Conservation (phyloP, 2,113 vertebrate genomes). For the Pachyramphus minor region DNA sequence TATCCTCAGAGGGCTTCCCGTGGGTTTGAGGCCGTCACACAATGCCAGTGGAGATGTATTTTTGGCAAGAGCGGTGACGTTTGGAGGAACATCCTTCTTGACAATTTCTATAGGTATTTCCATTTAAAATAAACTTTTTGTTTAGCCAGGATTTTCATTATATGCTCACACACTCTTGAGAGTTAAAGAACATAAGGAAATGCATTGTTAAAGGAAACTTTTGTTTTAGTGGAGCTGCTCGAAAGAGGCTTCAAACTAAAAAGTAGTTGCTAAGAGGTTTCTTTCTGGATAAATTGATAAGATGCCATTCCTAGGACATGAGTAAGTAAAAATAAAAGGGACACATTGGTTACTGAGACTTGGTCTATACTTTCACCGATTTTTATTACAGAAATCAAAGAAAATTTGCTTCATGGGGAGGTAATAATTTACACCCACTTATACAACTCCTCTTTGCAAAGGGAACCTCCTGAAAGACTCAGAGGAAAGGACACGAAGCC, state of each 20-base stretch:
- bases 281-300: neutral
- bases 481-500: neutral
- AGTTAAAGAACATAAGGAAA: neutral
- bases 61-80: neutral
- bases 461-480: neutral
- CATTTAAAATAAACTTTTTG: conserved; percentile 38
- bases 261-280: neutral
- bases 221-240: conserved; percentile 10
- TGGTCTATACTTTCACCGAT: neutral
- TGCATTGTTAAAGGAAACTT: conserved; percentile 19
- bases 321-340: neutral
- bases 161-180: neutral
- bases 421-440: neutral
- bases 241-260: neutral
- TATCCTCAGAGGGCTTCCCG: neutral
- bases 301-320: neutral
- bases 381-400: neutral
- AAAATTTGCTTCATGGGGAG: neutral
- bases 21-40: neutral
- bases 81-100: conserved; percentile 19
- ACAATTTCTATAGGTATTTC: neutral
- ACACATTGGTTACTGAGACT: neutral
- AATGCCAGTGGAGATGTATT: neutral
- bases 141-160: neutral
- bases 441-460: neutral